phyloP scores from a whole-genome alignment of 2,113 vertebrate species.

The Tyrannus savana region DNA sequence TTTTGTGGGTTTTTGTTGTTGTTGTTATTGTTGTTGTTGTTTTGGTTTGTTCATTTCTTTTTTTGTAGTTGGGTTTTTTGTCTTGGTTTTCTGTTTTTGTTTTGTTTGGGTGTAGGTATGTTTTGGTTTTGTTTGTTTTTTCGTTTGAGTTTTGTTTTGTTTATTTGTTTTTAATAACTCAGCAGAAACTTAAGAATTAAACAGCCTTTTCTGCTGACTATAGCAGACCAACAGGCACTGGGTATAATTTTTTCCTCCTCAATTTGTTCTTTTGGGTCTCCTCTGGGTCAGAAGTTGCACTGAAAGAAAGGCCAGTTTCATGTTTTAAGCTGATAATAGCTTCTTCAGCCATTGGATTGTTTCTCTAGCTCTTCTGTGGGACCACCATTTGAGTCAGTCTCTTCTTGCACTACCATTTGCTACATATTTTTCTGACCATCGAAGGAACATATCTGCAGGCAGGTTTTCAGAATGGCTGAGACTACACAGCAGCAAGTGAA shows the following conservation, averaged over 20 bases:
- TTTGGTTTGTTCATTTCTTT: background rate
- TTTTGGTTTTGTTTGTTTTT: background rate
- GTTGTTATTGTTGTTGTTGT: background rate
- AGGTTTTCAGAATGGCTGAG: background rate
- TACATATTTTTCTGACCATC: background rate
- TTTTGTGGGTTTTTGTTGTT: background rate
- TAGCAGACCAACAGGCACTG: background rate
- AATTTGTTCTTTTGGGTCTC: background rate
- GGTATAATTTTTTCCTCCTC: background rate
- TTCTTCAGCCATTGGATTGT: background rate
- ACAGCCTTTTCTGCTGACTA: background rate
- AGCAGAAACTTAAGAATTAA: background rate
- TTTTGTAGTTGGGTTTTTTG: background rate
- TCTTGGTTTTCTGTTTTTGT: background rate
- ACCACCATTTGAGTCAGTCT: background rate
- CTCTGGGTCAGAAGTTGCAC: background rate
- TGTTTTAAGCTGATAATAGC: background rate
- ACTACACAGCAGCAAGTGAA: background rate
- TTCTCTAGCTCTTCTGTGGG: background rate
- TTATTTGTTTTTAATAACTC: background rate
- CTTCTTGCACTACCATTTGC: background rate
- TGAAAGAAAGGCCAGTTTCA: background rate
- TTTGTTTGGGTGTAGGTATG: no score
- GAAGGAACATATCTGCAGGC: background rate
- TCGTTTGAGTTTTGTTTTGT: background rate